Base-by-base conservation (phyloP, 2,113 vertebrate species). In the Ranitomeya imitator region DNA sequence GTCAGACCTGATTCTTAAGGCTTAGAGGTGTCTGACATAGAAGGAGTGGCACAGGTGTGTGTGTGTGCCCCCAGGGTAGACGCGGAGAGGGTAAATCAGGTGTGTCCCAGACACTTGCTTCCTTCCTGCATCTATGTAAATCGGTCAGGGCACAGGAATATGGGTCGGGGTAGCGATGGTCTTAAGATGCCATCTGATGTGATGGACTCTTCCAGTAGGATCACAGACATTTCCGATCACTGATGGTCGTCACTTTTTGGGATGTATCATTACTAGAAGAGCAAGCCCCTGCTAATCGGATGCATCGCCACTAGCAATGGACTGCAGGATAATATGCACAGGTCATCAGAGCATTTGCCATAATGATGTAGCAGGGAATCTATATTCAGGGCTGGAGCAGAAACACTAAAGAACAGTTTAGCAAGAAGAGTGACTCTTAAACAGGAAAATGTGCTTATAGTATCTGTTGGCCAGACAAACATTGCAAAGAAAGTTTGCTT, bases 111-210 rank as follows among this genome's bases (percentile, higher is more conserved):
- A 88, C 73, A 85, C 4, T 57, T 76, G 73, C 73, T 76, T 51
- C 73, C 82, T 85, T 89, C 87, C 87, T 89, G 45, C 71, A 21
- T 84, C 80, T 83, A 37, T 83, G 52, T 67, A 84, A 84, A 88
- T 63, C 69, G 77, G 59, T 67, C n/a, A 82, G 14, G 16, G 13
- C 19, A 4, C 12, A 8, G 23, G 18, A 52, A 78, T 67, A 54
- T 55, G 73, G 26, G 59, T 14, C 26, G 54, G 69, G 67, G 52
- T n/a, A 61, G 12, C 9, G 16, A 16, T 63, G 26, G 16, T 82
- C 80, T 65, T 65, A 21, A 37, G 11, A 45, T n/a, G 16, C 55
- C 60, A 18, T 18, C 18, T 14, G 13, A 60, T 23, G 21, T 14
- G 13, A 60, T 23, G 21, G 81, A n/a, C 60, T 83, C 45, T n/a